Conservation (phyloP, 2,797 vertebrate genomes). For the Sebastes taczanowskii region DNA sequence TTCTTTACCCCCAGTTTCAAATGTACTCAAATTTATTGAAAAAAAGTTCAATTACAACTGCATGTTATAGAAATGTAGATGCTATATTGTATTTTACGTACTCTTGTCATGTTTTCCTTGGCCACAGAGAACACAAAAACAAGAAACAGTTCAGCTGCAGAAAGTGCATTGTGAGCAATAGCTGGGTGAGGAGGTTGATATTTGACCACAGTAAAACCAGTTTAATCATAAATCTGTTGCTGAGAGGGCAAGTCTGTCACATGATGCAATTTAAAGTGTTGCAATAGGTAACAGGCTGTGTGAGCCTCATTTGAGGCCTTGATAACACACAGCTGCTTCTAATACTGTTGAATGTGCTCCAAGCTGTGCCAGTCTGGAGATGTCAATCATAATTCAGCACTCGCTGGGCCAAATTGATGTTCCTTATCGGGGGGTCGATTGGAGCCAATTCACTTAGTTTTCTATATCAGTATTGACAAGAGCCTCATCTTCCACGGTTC, state of each 20-base stretch:
- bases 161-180: not conserved
- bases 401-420: slow-evolving; percentile 21
- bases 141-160: not conserved
- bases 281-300: slow-evolving; percentile 1
- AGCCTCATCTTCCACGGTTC: not conserved
- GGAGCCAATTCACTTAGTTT: slow-evolving; percentile 22
- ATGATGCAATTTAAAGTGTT: slow-evolving; percentile 32
- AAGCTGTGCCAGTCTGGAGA: slow-evolving; percentile 8
- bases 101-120: not conserved
- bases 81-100: not conserved
- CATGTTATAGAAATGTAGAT: not conserved
- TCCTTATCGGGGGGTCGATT: slow-evolving; percentile 23
- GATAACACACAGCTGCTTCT: slow-evolving; percentile 35
- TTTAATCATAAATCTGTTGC: slow-evolving; percentile 71
- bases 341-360: slow-evolving; percentile 14
- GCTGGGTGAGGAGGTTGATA: slow-evolving; percentile 26
- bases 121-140: not conserved
- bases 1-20: not conserved
- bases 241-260: slow-evolving; percentile 38
- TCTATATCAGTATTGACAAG: slow-evolving; percentile 8
- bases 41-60: not conserved
- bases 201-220: slow-evolving; percentile 48
- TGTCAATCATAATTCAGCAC: slow-evolving; percentile 41
- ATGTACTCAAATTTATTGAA: not conserved
- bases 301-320: slow-evolving; percentile 7